These are phyloP conservation scores for Lophura nycthemera DNA, from an alignment of 2,113 vertebrate genomes.

Conservation along the genomic window DNA sequence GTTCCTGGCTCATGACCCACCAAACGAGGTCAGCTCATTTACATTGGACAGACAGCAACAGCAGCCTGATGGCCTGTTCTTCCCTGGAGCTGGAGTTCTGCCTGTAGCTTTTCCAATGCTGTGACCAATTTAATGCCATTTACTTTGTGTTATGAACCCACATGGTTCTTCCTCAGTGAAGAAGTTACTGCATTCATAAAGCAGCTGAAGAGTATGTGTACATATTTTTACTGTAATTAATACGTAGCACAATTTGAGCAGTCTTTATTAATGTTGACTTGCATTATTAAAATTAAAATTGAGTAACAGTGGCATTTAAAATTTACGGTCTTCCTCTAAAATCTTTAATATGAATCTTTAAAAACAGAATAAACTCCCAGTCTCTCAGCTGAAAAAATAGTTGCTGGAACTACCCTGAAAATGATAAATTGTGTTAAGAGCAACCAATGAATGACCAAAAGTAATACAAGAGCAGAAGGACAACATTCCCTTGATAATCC, in stretches of 20 bases:
- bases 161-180: not conserved
- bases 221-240: not conserved
- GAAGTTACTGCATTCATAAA: not conserved
- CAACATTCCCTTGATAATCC: not conserved
- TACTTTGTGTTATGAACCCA: not conserved
- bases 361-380: not conserved
- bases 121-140: not conserved
- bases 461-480: not conserved
- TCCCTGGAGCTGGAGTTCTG: not conserved
- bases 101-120: not conserved
- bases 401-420: not conserved
- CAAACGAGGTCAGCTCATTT: not conserved
- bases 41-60: not conserved
- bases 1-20: fast-evolving
- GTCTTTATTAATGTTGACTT: not conserved
- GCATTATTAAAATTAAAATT: not conserved
- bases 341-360: not conserved
- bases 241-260: not conserved
- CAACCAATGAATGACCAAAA: not conserved
- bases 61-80: not conserved
- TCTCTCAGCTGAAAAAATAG: not conserved
- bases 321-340: not conserved
- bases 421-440: not conserved
- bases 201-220: not conserved
- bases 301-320: not conserved